A percentile compares a stretch with the other conserved stretches of the same genome.
Evolutionary conservation across 2,797 vertebrate genomes (phyloP).

Genomic region (Cyclopterus lumpus): DNA sequence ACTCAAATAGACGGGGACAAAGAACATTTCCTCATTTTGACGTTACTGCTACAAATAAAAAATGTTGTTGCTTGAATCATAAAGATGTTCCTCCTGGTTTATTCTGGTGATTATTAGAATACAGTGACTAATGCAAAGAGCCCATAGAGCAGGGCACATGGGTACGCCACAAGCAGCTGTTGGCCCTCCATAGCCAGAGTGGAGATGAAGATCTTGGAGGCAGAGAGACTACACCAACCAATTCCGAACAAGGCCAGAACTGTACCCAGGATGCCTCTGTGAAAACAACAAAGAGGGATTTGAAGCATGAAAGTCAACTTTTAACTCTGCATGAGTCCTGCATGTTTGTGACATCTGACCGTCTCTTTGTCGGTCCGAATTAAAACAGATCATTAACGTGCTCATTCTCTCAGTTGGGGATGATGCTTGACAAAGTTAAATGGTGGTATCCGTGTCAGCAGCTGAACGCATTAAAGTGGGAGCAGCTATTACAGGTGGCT

Average conservation of each 20-base stretch:
- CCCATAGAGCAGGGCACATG: constrained; percentile 91
- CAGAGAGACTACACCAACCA: constrained; percentile 94
- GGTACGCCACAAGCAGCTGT: constrained; percentile 92
- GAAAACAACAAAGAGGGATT: constrained; percentile 7
- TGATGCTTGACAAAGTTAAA: neutral
- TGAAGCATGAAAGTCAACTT: neutral
- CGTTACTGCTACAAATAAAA: neutral
- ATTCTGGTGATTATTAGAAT: constrained; percentile 79
- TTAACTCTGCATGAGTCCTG: neutral
- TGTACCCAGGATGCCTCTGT: constrained; percentile 88
- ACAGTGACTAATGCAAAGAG: constrained; percentile 93
- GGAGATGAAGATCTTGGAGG: constrained; percentile 96
- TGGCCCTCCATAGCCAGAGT: constrained; percentile 94
- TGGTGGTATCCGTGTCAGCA: neutral
- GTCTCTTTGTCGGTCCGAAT: neutral
- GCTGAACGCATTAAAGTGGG: neutral
- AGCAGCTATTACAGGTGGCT: neutral
- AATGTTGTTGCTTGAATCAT: neutral
- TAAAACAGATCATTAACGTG: neutral
- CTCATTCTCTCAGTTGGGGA: neutral
- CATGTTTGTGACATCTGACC: neutral
- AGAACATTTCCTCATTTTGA: neutral
- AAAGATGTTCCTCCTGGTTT: neutral
- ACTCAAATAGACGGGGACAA: neutral
- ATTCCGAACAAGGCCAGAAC: constrained; percentile 87